phyloP scores from a whole-genome alignment of 1,140 invertebrate species.

The Diploscapter pachys region DNA sequence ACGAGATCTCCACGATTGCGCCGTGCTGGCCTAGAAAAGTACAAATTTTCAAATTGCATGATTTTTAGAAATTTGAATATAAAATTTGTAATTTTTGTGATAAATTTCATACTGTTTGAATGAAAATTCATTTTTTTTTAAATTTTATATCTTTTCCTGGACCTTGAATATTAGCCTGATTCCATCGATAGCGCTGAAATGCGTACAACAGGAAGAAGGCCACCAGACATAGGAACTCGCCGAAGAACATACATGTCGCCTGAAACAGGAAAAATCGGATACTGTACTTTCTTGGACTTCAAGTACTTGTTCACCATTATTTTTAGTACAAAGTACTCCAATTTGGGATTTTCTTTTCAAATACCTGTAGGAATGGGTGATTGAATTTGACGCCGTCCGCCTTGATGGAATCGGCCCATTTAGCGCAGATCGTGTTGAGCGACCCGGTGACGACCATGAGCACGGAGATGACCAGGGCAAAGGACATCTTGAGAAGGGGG shows the following conservation, averaged over 20 bases:
- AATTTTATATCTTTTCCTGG: no score
- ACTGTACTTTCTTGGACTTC: neutral
- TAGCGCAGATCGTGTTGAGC: slow-evolving; percentile 56
- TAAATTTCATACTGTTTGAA: no score
- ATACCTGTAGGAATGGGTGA: slow-evolving; percentile 54
- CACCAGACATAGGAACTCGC: slow-evolving; percentile 55
- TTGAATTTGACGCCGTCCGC: slow-evolving; percentile 52
- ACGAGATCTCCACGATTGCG: slow-evolving; percentile 39
- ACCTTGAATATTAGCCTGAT: slow-evolving; percentile 21
- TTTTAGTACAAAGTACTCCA: no score
- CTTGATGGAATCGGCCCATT: slow-evolving; percentile 56
- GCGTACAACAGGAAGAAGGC: slow-evolving; percentile 48
- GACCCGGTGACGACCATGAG: slow-evolving; percentile 53
- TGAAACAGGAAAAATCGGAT: slow-evolving; percentile 17
- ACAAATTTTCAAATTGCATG: neutral
- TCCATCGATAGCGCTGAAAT: slow-evolving; percentile 25
- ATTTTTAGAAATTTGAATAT: neutral
- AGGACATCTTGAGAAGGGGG: slow-evolving; percentile 6
- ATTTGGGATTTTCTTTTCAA: no score
- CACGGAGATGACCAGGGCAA: slow-evolving; percentile 39
- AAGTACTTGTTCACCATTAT: neutral
- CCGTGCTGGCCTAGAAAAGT: slow-evolving; percentile 32
- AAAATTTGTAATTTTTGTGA: no score
- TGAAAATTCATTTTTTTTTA: no score
- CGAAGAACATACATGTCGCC: slow-evolving; percentile 57